phyloP scores from a whole-genome alignment of 2,888 invertebrate species.

The Thymelicus acteon region DNA sequence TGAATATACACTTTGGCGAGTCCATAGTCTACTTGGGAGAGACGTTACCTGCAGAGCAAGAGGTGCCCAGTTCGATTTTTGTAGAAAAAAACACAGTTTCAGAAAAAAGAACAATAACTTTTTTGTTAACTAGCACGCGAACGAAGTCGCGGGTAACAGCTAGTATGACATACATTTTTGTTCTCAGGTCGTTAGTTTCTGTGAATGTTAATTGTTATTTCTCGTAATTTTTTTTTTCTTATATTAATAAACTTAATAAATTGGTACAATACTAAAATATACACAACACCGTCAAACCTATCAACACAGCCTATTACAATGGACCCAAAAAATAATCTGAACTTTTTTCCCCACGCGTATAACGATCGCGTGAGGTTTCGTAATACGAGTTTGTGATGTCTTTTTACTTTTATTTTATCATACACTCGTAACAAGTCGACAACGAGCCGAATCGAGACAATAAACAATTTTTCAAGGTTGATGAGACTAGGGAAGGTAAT shows the following conservation, averaged over 20 bases:
- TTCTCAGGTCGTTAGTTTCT: too few relatives aligned
- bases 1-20: too few relatives aligned
- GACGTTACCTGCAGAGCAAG: too few relatives aligned
- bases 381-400: constrained; percentile 75
- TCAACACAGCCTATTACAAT: constrained; percentile 50
- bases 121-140: too few relatives aligned
- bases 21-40: too few relatives aligned
- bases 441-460: constrained; percentile 80
- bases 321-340: constrained; percentile 60
- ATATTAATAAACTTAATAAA: not conserved
- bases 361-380: constrained; percentile 71
- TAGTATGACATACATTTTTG: too few relatives aligned
- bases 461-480: constrained; percentile 79
- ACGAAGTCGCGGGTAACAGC: too few relatives aligned
- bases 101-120: too few relatives aligned
- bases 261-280: constrained; percentile 7
- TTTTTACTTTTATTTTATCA: constrained; percentile 62
- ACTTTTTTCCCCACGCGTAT: constrained; percentile 57
- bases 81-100: too few relatives aligned
- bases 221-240: not conserved
- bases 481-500: constrained; percentile 75
- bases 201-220: too few relatives aligned
- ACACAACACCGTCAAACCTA: constrained; percentile 35
- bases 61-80: too few relatives aligned
- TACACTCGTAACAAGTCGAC: constrained; percentile 75